Conservation (phyloP, 2,797 vertebrate genomes). For the Eurystomus glaucurus region DNA sequence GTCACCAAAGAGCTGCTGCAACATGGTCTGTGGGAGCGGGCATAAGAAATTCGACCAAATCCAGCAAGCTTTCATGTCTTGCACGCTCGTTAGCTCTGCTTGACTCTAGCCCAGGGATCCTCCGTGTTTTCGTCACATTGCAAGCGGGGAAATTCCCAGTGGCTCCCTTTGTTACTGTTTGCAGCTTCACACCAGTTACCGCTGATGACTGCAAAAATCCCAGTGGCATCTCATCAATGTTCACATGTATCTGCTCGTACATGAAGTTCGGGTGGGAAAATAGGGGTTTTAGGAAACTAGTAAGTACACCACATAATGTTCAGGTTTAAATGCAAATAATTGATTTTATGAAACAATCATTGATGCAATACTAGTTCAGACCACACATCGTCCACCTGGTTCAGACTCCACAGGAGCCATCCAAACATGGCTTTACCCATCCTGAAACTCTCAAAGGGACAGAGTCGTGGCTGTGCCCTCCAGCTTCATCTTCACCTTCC, state of each 20-base stretch:
- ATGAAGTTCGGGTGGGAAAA: neutral
- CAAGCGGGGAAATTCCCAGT: neutral
- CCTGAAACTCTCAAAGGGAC: neutral
- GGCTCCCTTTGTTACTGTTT: neutral
- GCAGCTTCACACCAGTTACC: neutral
- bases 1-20: neutral
- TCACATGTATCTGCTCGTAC: neutral
- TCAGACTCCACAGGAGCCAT: neutral
- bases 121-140: accelerated
- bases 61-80: neutral
- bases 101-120: neutral
- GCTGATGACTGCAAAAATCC: neutral
- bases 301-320: neutral
- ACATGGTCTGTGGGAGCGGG: neutral
- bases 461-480: accelerated
- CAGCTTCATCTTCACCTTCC: neutral
- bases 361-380: neutral
- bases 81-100: neutral
- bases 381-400: neutral
- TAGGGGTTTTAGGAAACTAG: neutral
- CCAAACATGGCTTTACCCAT: neutral
- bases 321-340: neutral
- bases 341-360: neutral
- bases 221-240: neutral
- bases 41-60: neutral